These are phyloP conservation scores for Eristalis intricaria DNA, from an alignment of 2,888 invertebrate genomes.

Conservation along the genomic window DNA sequence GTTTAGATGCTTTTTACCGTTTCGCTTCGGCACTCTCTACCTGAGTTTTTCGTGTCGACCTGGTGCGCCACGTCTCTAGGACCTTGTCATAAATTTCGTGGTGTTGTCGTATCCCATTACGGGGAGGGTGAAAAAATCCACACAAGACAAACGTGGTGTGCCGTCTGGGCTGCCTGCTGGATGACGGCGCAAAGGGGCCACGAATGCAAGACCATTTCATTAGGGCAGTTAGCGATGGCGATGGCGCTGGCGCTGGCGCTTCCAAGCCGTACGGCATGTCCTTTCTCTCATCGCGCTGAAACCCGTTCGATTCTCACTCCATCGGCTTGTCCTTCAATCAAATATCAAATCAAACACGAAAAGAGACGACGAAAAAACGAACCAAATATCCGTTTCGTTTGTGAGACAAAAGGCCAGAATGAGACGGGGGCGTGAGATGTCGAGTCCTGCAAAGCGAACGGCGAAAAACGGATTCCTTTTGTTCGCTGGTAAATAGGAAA, in stretches of 20 bases:
- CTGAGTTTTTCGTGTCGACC: slow-evolving; percentile 20
- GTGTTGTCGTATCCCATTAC: slow-evolving; percentile 55
- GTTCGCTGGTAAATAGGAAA: slow-evolving; percentile 48
- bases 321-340: slow-evolving; percentile 43
- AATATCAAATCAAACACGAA: slow-evolving; percentile 42
- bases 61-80: slow-evolving; percentile 5
- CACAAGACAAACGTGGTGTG: no score
- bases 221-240: slow-evolving; percentile 23
- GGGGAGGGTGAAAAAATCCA: neutral
- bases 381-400: slow-evolving; percentile 62
- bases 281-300: slow-evolving; percentile 57
- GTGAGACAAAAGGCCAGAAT: slow-evolving; percentile 26
- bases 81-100: slow-evolving; percentile 39
- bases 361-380: slow-evolving; percentile 27
- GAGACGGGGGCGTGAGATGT: neutral
- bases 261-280: slow-evolving; percentile 5
- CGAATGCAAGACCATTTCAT: slow-evolving; percentile 61
- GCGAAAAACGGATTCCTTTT: slow-evolving; percentile 22
- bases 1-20: slow-evolving; percentile 66
- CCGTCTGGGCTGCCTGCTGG: slow-evolving; percentile 31
- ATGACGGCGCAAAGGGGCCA: slow-evolving; percentile 11
- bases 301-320: slow-evolving; percentile 31
- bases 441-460: neutral
- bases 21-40: slow-evolving; percentile 30
- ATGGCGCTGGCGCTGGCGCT: neutral